Percentiles rank a stretch among this genome's conserved stretches.
phyloP scores from a whole-genome alignment of 2,797 vertebrate genomes.

The Galago senegalensis region DNA sequence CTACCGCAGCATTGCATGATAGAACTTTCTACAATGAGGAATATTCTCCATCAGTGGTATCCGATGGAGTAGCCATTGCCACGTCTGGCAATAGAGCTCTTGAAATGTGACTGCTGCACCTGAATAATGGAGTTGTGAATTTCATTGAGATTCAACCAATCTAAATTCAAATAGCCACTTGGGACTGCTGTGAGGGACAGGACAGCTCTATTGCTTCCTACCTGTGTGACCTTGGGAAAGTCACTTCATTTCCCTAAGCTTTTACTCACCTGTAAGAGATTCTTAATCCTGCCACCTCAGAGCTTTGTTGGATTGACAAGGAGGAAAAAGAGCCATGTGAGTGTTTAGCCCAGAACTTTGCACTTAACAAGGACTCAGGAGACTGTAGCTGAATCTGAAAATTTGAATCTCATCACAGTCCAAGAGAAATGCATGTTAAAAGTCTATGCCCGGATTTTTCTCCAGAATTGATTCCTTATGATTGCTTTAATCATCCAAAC shows the following conservation, averaged over 20 bases:
- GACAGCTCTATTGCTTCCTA: not conserved
- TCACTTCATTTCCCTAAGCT: not conserved
- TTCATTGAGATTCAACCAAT: slow-evolving; percentile 32
- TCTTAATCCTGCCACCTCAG: not conserved
- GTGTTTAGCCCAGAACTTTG: not conserved
- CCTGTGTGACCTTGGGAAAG: not conserved
- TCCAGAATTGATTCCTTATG: slow-evolving; percentile 66
- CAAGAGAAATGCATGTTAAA: slow-evolving; percentile 66
- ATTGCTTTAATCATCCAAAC: slow-evolving; percentile 47
- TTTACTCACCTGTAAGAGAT: not conserved
- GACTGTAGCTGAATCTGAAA: slow-evolving; percentile 47
- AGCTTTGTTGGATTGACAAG: not conserved
- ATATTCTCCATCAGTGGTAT: not conserved
- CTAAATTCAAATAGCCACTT: not conserved
- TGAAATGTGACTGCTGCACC: not conserved
- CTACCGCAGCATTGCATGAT: not conserved
- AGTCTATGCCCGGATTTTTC: slow-evolving; percentile 55
- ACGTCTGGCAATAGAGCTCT: not conserved
- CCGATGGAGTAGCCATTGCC: not conserved
- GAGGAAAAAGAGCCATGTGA: not conserved
- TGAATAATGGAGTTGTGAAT: not conserved
- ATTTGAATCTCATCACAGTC: slow-evolving; percentile 41
- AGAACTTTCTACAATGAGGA: not conserved
- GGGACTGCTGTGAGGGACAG: not conserved
- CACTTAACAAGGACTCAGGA: slow-evolving; percentile 37